Conservation (phyloP, 2,888 invertebrate species). For the Diplazon laetatorius region DNA sequence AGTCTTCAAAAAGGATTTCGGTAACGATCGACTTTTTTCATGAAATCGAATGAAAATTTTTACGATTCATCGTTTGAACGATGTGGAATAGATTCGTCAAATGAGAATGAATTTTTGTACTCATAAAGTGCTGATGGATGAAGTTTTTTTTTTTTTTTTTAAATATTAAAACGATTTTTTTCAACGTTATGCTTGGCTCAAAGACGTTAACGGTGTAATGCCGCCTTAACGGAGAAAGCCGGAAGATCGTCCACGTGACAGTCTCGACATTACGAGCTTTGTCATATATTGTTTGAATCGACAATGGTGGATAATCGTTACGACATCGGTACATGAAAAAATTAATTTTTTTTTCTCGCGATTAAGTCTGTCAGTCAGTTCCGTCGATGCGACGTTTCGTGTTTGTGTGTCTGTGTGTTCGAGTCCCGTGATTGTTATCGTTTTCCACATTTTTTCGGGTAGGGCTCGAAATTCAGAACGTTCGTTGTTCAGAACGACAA, state of each 20-base stretch:
- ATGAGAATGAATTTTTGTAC: too few species aligned
- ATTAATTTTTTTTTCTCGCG: slow-evolving; percentile 20
- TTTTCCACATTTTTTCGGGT: slow-evolving; percentile 4
- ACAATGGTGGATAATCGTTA: slow-evolving; percentile 26
- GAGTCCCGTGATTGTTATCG: neutral
- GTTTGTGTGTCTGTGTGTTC: slow-evolving; percentile 7
- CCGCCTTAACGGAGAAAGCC: slow-evolving; percentile 59
- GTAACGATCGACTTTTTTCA: too few species aligned
- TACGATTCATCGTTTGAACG: too few species aligned
- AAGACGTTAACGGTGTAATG: neutral
- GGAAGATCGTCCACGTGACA: slow-evolving; percentile 45
- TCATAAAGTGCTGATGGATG: too few species aligned
- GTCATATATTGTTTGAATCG: slow-evolving; percentile 33
- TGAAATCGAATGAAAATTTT: too few species aligned
- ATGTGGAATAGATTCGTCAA: too few species aligned
- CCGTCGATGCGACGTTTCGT: slow-evolving; percentile 8
- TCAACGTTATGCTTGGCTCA: too few species aligned
- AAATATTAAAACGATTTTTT: too few species aligned
- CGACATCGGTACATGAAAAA: slow-evolving; percentile 33
- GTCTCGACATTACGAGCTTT: slow-evolving; percentile 28
- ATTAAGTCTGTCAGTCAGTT: slow-evolving; percentile 17
- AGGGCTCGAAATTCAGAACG: too few species aligned
- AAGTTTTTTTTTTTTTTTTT: too few species aligned
- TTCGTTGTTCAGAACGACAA: too few species aligned
- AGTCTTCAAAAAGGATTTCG: too few species aligned